phyloP scores from a whole-genome alignment of 2,113 vertebrate genomes.

The Triplophysa siluroides region DNA sequence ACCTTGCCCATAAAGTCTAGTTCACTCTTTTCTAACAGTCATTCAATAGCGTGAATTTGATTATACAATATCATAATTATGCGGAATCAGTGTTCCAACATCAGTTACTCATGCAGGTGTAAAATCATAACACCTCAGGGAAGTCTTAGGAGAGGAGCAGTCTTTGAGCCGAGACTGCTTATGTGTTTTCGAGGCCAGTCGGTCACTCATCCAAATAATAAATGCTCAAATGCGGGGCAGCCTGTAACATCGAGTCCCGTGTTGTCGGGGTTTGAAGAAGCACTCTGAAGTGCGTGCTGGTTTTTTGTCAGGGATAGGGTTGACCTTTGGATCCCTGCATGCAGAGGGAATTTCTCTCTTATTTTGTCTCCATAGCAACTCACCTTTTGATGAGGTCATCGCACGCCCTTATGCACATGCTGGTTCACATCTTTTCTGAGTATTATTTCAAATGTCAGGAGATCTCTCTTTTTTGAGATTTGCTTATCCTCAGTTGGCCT shows the following conservation, averaged over 20 bases:
- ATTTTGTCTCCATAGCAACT: constrained; percentile 47
- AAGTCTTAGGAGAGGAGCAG: background rate
- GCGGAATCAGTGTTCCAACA: background rate
- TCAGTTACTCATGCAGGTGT: background rate
- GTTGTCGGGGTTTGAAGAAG: background rate
- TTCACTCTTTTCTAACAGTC: background rate
- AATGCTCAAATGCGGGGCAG: background rate
- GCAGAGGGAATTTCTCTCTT: constrained; percentile 45
- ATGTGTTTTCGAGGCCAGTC: background rate
- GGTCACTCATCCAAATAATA: constrained; percentile 15
- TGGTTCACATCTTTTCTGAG: constrained; percentile 1
- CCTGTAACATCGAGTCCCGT: background rate
- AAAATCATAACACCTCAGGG: constrained; percentile 10
- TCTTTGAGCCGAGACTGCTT: background rate
- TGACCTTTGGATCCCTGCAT: constrained; percentile 41
- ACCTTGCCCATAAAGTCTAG: too few relatives aligned
- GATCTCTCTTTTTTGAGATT: background rate
- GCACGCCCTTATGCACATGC: constrained; percentile 9
- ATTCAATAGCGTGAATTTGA: background rate
- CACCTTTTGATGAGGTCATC: constrained; percentile 33
- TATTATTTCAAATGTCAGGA: constrained; percentile 32
- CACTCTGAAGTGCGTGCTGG: constrained; percentile 23
- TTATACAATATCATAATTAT: background rate
- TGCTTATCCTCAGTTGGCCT: constrained; percentile 1
- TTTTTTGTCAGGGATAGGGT: constrained; percentile 20